Percentiles rank a stretch among this genome's conserved stretches.
Conservation (phyloP, 2,113 vertebrate genomes). For the Pyrgilauda ruficollis region DNA sequence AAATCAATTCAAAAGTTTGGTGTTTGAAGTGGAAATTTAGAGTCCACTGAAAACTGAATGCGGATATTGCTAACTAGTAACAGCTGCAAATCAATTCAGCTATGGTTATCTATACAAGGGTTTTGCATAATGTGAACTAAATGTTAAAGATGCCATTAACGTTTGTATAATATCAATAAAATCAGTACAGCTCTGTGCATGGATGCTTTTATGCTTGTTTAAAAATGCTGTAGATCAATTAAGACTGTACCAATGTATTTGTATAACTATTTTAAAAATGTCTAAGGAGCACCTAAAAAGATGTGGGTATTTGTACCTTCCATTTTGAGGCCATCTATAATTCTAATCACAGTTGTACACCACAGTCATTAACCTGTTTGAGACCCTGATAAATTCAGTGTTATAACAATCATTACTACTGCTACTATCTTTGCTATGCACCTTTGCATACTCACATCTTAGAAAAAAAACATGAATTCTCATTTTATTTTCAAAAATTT, state of each 20-base stretch:
- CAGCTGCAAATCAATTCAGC: background rate
- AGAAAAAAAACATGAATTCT: background rate
- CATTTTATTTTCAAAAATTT: conserved; percentile 4
- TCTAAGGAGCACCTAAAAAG: background rate
- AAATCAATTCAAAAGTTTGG: background rate
- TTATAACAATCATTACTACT: background rate
- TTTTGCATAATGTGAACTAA: background rate
- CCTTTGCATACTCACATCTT: background rate
- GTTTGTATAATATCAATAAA: background rate
- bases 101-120: background rate
- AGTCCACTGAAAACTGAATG: background rate
- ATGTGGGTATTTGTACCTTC: background rate
- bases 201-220: background rate
- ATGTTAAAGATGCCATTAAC: background rate
- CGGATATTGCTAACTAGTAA: background rate
- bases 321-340: background rate
- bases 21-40: background rate
- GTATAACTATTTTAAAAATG: background rate
- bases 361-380: background rate
- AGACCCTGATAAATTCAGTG: background rate
- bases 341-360: background rate
- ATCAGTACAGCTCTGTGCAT: background rate
- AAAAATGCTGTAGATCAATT: background rate
- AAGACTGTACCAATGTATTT: background rate
- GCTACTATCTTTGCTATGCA: background rate